Percentiles rank a stretch among this genome's conserved stretches.
phyloP scores from a whole-genome alignment of 2,888 invertebrate species.

The Agrochola lychnidis region DNA sequence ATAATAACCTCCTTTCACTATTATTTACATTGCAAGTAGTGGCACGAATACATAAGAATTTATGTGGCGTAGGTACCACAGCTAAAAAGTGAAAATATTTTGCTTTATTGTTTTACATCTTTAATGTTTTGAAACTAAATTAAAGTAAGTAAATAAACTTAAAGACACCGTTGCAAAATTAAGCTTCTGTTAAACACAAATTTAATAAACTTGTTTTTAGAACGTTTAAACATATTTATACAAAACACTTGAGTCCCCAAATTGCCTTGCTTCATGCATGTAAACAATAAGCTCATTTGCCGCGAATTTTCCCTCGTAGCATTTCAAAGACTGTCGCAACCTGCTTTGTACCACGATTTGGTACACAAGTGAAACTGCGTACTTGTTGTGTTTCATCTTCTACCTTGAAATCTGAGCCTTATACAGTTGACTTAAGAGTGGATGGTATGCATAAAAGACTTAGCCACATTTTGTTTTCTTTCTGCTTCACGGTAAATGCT shows the following conservation, averaged over 20 bases:
- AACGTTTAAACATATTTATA: conserved; percentile 17
- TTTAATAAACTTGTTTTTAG: conserved; percentile 29
- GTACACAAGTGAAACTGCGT: conserved; percentile 62
- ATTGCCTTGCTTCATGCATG: conserved; percentile 44
- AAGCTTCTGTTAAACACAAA: conserved; percentile 19
- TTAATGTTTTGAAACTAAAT: conserved; percentile 8
- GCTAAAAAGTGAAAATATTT: no score
- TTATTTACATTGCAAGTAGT: no score
- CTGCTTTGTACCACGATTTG: conserved; percentile 68
- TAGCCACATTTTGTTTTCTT: conserved; percentile 67
- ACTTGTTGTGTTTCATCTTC: conserved; percentile 13
- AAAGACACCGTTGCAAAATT: not conserved
- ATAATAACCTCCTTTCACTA: no score
- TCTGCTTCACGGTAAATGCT: conserved; percentile 68
- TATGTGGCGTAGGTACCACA: no score
- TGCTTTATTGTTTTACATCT: not conserved
- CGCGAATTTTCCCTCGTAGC: conserved; percentile 65
- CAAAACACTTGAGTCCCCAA: conserved; percentile 27
- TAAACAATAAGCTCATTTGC: conserved; percentile 68
- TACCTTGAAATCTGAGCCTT: conserved; percentile 55
- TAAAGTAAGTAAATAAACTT: conserved; percentile 3
- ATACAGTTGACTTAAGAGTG: conserved; percentile 39
- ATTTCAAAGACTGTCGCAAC: conserved; percentile 69
- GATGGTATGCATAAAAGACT: conserved; percentile 9
- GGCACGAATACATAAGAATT: no score